These are phyloP conservation scores for Trichosurus vulpecula DNA, from an alignment of 2,797 vertebrate species.

Conservation along the genomic window DNA sequence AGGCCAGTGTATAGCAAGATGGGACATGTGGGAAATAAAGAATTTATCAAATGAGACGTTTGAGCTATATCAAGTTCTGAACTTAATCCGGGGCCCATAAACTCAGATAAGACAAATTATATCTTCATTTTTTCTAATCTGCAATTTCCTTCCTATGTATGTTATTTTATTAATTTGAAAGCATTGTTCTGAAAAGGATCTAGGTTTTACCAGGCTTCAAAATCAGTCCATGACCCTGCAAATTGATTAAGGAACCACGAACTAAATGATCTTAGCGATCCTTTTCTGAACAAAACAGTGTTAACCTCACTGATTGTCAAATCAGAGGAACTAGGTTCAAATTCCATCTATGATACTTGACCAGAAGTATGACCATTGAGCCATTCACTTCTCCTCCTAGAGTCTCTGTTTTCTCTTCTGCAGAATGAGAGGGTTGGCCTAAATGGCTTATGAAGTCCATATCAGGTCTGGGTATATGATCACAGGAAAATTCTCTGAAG, in stretches of 20 bases:
- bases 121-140: neutral
- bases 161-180: neutral
- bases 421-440: too few species aligned
- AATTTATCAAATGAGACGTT: neutral
- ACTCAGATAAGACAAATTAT: neutral
- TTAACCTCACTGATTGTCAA: too few species aligned
- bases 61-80: neutral
- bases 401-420: too few species aligned
- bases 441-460: too few species aligned
- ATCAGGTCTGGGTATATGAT: too few species aligned
- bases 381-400: too few species aligned
- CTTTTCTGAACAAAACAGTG: too few species aligned
- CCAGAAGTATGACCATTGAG: too few species aligned
- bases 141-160: too few species aligned
- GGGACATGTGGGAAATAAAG: neutral
- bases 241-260: neutral
- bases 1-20: neutral
- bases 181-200: neutral
- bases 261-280: neutral
- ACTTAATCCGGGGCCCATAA: neutral
- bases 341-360: too few species aligned
- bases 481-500: too few species aligned
- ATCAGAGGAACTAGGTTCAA: too few species aligned
- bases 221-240: neutral
- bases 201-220: neutral